These are phyloP conservation scores for Ibidorhyncha struthersii DNA, from an alignment of 2,113 vertebrate genomes.

Conservation along the genomic window DNA sequence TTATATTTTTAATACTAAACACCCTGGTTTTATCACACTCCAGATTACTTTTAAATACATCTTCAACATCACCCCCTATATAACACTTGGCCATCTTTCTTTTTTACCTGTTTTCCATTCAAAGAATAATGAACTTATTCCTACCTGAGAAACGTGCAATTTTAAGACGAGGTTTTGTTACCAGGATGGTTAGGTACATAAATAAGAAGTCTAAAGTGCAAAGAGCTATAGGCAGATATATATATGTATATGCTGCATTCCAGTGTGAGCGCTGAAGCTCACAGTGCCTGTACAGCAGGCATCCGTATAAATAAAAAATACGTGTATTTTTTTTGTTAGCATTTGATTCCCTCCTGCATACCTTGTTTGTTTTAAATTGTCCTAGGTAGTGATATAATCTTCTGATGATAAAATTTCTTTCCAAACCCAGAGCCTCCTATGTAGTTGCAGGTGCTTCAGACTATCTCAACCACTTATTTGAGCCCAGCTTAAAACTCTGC, in stretches of 20 bases:
- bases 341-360: background rate
- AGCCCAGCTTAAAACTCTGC: background rate
- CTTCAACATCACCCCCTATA: background rate
- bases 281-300: background rate
- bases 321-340: background rate
- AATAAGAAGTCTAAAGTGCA: background rate
- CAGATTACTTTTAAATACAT: background rate
- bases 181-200: background rate
- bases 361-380: background rate
- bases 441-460: slow-evolving; percentile 4
- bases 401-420: background rate
- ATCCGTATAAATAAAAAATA: background rate
- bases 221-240: background rate
- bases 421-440: background rate
- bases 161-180: background rate
- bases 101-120: background rate
- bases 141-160: background rate
- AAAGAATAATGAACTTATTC: background rate
- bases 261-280: background rate
- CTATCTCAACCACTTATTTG: background rate
- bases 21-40: background rate
- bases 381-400: background rate
- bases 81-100: background rate
- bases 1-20: background rate
- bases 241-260: background rate